These are phyloP conservation scores for Tridacna gigas DNA, from an alignment of 2,888 invertebrate species.

Conservation along the genomic window DNA sequence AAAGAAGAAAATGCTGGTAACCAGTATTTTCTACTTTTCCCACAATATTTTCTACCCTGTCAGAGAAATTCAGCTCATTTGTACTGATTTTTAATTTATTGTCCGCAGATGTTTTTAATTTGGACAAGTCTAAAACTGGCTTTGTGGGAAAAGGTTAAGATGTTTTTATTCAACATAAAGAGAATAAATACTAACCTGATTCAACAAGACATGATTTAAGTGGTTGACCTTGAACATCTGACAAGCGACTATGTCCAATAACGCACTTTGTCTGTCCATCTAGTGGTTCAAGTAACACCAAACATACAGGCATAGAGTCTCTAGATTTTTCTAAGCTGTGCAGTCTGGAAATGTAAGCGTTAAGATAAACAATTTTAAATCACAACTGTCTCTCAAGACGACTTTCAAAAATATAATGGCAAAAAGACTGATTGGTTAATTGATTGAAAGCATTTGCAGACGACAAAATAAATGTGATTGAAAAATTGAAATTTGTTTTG, in stretches of 20 bases:
- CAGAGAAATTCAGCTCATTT: too few species aligned
- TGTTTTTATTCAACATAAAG: background rate
- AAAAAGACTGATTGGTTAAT: background rate
- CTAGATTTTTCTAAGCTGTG: constrained; percentile 81
- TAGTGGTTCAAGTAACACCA: constrained; percentile 71
- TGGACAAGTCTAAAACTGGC: background rate
- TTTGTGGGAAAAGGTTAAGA: background rate
- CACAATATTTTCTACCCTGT: too few species aligned
- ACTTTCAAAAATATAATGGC: background rate
- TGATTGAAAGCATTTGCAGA: too few species aligned
- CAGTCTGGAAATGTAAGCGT: constrained; percentile 68
- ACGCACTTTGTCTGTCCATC: constrained; percentile 60
- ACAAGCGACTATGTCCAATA: constrained; percentile 80
- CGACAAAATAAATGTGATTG: too few species aligned
- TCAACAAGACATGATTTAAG: constrained; percentile 79
- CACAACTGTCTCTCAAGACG: background rate
- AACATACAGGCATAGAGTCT: constrained; percentile 76
- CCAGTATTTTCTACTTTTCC: too few species aligned
- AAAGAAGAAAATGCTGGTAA: too few species aligned
- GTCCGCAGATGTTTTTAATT: too few species aligned
- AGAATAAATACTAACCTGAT: constrained; percentile 73
- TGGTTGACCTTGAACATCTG: constrained; percentile 74
- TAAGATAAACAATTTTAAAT: background rate
- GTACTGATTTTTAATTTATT: too few species aligned
- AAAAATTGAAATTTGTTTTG: too few species aligned